Evolutionary conservation across 2,888 invertebrate species (phyloP), one percentile per base, ranked within the genome.

Genomic region (Chrysolina oricalcia): DNA sequence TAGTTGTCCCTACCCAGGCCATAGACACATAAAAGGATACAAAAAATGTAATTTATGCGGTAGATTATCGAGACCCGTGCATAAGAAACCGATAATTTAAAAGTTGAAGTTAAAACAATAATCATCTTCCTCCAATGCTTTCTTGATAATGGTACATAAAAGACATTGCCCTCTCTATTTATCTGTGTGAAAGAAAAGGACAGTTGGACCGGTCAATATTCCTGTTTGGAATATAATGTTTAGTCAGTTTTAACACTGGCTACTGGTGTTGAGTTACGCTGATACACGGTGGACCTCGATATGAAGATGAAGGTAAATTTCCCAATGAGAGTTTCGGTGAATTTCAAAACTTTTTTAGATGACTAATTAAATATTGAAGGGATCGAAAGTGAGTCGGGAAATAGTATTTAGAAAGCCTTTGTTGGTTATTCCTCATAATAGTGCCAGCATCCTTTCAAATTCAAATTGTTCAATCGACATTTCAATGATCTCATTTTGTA

Each of bases 31-130:
- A 70, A 72, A 76, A 76, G 62, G 19, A 53, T 50, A 65, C 66
- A 76, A 76, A 76, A 72, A 71, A 73, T 65, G 64, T 72, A 76
- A 76, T 76, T 76, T 76, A 76, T 76, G 72, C 72, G 66, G 70
- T 71, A 72, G 66, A 72, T 72, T 76, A 76, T 65, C 74, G 65
- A 65, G 74, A 41, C 64, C 71, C 76, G 74, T 77, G 77, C 74
- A 79, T 77, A 76, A 77, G 76, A 79, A 79, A 71, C 74, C 76
- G 73, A 76, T 76, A 76, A 76, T 74, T 72, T 77, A 75, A 80
- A 78, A 77, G 66, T 77, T 78, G 78, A 78, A 78, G 75, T 77
- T 73, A 78, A 78, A 77, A 80, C 77, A 77, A 80, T 77, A 73
- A 72, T 67, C 72, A 77, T 75, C 75, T 75, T 76, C 69, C 73